Conservation (phyloP, 2,113 vertebrate genomes). For the Nerophis lumbriciformis region DNA sequence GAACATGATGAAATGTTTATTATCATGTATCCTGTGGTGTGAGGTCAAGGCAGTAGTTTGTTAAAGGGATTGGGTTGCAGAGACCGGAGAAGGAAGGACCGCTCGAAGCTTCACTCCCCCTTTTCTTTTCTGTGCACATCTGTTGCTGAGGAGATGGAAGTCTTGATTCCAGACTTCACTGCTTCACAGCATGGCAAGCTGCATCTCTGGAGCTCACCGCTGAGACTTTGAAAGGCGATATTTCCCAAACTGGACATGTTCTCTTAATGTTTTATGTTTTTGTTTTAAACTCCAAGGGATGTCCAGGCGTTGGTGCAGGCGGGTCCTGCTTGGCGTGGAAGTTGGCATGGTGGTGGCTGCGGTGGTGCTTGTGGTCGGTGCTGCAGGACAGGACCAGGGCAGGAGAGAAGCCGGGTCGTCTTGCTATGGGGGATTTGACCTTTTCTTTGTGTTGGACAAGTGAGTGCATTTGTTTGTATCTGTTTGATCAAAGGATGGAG, state of each 20-base stretch:
- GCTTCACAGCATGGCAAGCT: constrained; percentile 35
- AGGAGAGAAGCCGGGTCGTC: constrained; percentile 74
- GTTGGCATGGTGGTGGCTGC: constrained; percentile 46
- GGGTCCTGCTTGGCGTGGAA: constrained; percentile 48
- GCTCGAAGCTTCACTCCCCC: constrained; percentile 45
- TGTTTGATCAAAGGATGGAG: constrained; percentile 6
- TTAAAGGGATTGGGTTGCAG: constrained; percentile 6
- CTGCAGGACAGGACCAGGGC: constrained; percentile 62
- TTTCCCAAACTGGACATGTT: not conserved
- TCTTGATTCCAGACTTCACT: constrained; percentile 39
- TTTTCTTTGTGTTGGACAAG: constrained; percentile 97
- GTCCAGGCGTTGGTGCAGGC: constrained; percentile 50
- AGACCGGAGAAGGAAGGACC: constrained; percentile 31
- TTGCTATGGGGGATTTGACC: constrained; percentile 94
- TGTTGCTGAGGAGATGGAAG: constrained; percentile 53
- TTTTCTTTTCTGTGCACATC: constrained; percentile 42
- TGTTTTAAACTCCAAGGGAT: constrained; percentile 36
- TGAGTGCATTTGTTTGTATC: constrained; percentile 71
- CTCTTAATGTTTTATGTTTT: constrained; percentile 2
- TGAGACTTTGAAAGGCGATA: constrained; percentile 1
- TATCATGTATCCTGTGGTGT: constrained; percentile 8
- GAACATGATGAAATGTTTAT: not conserved
- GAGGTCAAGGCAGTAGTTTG: constrained; percentile 10
- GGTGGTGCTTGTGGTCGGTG: constrained; percentile 28
- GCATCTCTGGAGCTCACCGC: constrained; percentile 19